Evolutionary conservation across 2,797 vertebrate species (phyloP).

Genomic region (Sebastes diaconus): DNA sequence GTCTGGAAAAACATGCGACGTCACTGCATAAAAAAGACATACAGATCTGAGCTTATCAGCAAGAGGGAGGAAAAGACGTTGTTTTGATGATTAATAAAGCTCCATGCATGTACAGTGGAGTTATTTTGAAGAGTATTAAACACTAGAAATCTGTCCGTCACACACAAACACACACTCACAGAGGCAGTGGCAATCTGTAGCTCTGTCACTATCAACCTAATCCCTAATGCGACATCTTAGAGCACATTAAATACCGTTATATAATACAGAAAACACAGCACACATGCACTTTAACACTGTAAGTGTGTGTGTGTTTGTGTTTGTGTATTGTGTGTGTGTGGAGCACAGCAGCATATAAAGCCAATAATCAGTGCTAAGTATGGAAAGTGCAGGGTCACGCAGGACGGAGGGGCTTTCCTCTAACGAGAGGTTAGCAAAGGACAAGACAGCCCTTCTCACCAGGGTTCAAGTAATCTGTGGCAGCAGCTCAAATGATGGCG

Average conservation of each 20-base stretch:
- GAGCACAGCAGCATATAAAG: neutral
- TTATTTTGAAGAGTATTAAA: conserved; percentile 1
- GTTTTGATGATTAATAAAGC: conserved; percentile 9
- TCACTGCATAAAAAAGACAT: neutral
- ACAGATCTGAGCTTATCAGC: neutral
- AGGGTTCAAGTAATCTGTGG: conserved; percentile 7
- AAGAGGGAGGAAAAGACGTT: conserved; percentile 1
- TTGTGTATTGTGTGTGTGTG: neutral
- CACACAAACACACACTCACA: neutral
- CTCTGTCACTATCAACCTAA: conserved; percentile 52
- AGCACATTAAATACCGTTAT: conserved; percentile 59
- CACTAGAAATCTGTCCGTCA: neutral
- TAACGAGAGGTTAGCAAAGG: neutral
- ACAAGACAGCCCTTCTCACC: neutral
- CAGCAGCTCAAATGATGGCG: conserved; percentile 10
- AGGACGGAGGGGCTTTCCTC: conserved; percentile 17
- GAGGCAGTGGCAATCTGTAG: conserved; percentile 30
- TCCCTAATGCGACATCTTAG: conserved; percentile 51
- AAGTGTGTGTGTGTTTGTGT: neutral
- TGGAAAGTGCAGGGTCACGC: conserved; percentile 1
- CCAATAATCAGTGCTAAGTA: conserved; percentile 20
- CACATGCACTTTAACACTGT: neutral
- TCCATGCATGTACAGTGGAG: neutral
- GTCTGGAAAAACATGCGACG: neutral
- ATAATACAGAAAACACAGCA: conserved; percentile 43